Conservation (phyloP, 1,140 invertebrate species). For the Eciton burchellii region DNA sequence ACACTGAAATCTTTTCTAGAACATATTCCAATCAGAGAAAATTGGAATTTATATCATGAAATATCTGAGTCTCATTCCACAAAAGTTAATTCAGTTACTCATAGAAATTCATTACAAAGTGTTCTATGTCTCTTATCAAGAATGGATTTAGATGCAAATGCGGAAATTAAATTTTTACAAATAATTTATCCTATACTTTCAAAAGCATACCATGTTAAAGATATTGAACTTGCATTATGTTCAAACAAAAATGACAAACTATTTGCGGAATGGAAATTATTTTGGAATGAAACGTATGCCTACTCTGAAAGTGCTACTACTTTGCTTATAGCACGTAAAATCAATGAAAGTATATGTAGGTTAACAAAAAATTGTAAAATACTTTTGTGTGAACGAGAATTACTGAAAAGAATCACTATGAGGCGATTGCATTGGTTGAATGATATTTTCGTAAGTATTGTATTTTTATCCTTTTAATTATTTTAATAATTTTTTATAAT, state of each 20-base stretch:
- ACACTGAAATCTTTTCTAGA: constrained; percentile 68
- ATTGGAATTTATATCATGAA: not conserved
- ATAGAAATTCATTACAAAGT: constrained; percentile 54
- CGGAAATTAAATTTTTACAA: constrained; percentile 67
- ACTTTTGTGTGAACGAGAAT: constrained; percentile 71
- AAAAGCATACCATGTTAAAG: constrained; percentile 64
- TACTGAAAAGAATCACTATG: constrained; percentile 73
- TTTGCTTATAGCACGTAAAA: constrained; percentile 70
- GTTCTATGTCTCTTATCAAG: constrained; percentile 79
- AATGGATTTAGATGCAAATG: constrained; percentile 72
- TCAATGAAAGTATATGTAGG: constrained; percentile 74
- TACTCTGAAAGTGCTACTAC: constrained; percentile 58
- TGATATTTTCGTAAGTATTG: constrained; percentile 78
- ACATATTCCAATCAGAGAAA: constrained; percentile 49
- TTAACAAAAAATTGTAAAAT: constrained; percentile 43
- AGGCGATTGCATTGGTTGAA: constrained; percentile 76
- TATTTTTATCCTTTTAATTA: constrained; percentile 8
- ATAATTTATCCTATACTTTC: constrained; percentile 75
- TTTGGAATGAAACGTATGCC: constrained; percentile 70
- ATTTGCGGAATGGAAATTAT: constrained; percentile 76
- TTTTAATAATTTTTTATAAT: constrained; percentile 34
- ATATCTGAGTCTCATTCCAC: not conserved
- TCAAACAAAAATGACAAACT: constrained; percentile 75
- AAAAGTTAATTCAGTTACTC: constrained; percentile 1
- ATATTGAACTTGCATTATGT: constrained; percentile 79